A percentile compares a stretch with the other conserved stretches of the same genome.
Conservation (phyloP, 2,888 invertebrate genomes). For the Cheilosia vulpina region DNA sequence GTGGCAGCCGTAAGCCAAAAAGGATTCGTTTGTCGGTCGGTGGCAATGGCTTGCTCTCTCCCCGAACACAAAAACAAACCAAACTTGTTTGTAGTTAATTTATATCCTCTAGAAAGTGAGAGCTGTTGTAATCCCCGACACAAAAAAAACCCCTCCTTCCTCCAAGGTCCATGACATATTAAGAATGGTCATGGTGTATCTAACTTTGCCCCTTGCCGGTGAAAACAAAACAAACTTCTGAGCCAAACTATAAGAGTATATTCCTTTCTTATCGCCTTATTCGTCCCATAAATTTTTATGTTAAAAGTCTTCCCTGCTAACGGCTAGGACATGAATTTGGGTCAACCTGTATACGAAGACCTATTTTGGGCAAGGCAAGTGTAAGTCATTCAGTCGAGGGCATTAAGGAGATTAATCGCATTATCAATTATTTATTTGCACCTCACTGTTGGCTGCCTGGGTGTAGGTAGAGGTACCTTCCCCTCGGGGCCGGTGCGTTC, state of each 20-base stretch:
- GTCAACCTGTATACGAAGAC: slow-evolving; percentile 36
- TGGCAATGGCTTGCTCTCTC: not conserved
- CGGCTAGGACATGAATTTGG: slow-evolving; percentile 10
- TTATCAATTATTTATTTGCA: slow-evolving; percentile 53
- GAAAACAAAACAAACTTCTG: slow-evolving; percentile 33
- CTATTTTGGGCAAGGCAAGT: slow-evolving; percentile 13
- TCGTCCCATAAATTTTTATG: slow-evolving; percentile 72
- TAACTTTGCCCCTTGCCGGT: not conserved
- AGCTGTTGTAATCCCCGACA: slow-evolving; percentile 24
- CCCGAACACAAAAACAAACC: slow-evolving; percentile 11
- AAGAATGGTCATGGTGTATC: slow-evolving; percentile 1
- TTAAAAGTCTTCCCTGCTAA: slow-evolving; percentile 26
- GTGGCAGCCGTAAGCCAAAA: not conserved
- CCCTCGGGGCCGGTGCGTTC: slow-evolving; percentile 7
- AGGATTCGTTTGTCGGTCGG: slow-evolving; percentile 1
- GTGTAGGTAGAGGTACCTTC: not conserved
- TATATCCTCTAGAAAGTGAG: slow-evolving; percentile 55
- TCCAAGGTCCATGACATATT: not conserved
- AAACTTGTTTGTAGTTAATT: slow-evolving; percentile 43
- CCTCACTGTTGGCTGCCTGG: not conserved
- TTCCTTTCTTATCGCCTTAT: slow-evolving; percentile 62
- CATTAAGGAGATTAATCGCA: slow-evolving; percentile 51
- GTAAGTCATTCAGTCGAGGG: slow-evolving; percentile 46
- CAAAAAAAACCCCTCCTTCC: not conserved
- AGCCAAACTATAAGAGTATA: slow-evolving; percentile 50